Evolutionary conservation across 2,113 vertebrate genomes (phyloP).

Genomic region (Cololabis saira): DNA sequence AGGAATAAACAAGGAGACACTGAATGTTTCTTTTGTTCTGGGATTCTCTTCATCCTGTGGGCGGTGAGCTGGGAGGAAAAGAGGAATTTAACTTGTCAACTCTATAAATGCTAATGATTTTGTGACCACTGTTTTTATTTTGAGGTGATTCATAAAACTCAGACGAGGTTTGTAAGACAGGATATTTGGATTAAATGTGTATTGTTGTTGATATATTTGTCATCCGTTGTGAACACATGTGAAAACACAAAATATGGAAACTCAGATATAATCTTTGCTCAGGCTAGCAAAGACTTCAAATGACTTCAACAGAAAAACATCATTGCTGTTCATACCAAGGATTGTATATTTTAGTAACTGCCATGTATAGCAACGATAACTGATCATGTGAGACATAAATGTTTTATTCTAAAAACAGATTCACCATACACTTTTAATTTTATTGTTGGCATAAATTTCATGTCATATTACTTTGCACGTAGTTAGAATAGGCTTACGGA

Average conservation of each 20-base stretch:
- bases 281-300: neutral
- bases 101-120: conserved; percentile 38
- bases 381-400: neutral
- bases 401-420: neutral
- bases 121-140: conserved; percentile 37
- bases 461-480: conserved; percentile 20
- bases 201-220: conserved; percentile 14
- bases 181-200: conserved; percentile 38
- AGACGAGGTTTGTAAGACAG: conserved; percentile 25
- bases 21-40: conserved; percentile 77
- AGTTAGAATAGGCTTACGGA: conserved; percentile 29
- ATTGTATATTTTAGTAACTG: neutral
- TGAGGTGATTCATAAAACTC: conserved; percentile 45
- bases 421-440: neutral
- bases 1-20: conserved; percentile 82
- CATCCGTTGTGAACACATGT: conserved; percentile 8
- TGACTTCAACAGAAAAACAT: neutral
- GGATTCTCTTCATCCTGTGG: conserved; percentile 44
- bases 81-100: conserved; percentile 51
- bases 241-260: conserved; percentile 5
- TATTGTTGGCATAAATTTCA: conserved; percentile 14
- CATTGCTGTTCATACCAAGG: neutral
- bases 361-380: neutral
- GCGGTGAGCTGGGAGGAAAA: conserved; percentile 11
- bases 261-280: conserved; percentile 1